A percentile compares a stretch with the other conserved stretches of the same genome.
Conservation (phyloP, 2,113 vertebrate genomes). For the Xerus inauris region DNA sequence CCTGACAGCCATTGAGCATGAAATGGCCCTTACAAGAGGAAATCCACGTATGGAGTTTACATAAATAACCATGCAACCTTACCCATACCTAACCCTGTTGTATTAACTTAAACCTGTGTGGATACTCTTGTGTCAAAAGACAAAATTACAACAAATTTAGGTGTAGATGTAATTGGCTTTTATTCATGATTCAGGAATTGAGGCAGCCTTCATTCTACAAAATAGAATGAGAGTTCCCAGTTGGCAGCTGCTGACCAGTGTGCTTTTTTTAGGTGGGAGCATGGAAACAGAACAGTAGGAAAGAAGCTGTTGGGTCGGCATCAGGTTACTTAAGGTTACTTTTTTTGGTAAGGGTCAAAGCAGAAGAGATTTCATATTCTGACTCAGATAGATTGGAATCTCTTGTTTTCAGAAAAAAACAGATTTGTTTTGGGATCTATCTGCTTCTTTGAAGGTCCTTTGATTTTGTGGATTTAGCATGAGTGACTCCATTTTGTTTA, state of each 20-base stretch:
- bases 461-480: neutral
- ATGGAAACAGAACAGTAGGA: neutral
- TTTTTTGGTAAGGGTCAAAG: neutral
- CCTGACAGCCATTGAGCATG: neutral
- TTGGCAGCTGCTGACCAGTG: neutral
- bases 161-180: slow-evolving; percentile 17
- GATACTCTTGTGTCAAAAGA: neutral
- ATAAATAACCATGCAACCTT: neutral
- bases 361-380: neutral
- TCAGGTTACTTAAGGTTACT: neutral
- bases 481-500: neutral
- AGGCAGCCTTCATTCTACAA: neutral
- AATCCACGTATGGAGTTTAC: neutral
- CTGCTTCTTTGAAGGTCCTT: neutral
- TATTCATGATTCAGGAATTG: neutral
- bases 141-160: neutral
- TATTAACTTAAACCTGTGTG: neutral
- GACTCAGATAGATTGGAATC: neutral
- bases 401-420: neutral
- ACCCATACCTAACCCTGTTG: neutral
- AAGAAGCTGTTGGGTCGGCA: neutral
- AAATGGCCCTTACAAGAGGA: neutral
- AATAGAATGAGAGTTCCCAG: neutral
- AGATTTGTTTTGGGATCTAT: neutral
- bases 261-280: neutral